Evolutionary conservation across 2,113 vertebrate species (phyloP), one percentile per base, ranked within the genome.

Genomic region (Takifugu bimaculatus): DNA sequence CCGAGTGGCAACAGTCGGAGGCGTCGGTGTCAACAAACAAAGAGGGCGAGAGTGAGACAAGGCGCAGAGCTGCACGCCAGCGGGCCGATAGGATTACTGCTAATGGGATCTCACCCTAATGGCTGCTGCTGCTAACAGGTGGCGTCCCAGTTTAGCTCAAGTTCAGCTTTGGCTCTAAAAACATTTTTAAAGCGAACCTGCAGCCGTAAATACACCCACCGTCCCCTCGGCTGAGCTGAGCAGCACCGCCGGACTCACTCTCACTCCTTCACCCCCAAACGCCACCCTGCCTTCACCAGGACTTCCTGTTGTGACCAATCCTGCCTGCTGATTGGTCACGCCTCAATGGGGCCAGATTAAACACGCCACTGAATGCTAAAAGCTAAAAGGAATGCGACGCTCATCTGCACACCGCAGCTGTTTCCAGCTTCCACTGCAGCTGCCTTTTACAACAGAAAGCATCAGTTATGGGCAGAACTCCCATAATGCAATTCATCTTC

Each of bases 21-120:
- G 45, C 45, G 15, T 13, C 50, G 26, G 50, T 27, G 26, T 20
- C 48, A 50, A 20, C 15, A 50, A 26, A 14, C 26, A 13, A 15
- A 6, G 27, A 13, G 28, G 39, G 60, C 49, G 69, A 66, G 69
- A 68, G 70, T 60, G 51, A 42, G 51, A 44, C 56, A 14, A 4
- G 60, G 45, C 14, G 45, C 13, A 14, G 45, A 0, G 63, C 57
- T 68, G 56, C 20, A 45, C 57, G 67, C 61, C 43, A 29, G 63
- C 44, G 44, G 57, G 63, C 60, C 72, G 78, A 47, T 51, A 70
- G 84, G 87, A 88, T 89, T 89, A 89, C 66, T n/a, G 61, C 15
- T 87, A 88, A 89, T 88, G 80, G 83, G 86, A 88, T 89, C 87
- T 86, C 74, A 64, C 48, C 57, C 67, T 78, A 65, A 82, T 78